Conservation (phyloP, 1,140 invertebrate species). For the Arctopsyche grandis region DNA sequence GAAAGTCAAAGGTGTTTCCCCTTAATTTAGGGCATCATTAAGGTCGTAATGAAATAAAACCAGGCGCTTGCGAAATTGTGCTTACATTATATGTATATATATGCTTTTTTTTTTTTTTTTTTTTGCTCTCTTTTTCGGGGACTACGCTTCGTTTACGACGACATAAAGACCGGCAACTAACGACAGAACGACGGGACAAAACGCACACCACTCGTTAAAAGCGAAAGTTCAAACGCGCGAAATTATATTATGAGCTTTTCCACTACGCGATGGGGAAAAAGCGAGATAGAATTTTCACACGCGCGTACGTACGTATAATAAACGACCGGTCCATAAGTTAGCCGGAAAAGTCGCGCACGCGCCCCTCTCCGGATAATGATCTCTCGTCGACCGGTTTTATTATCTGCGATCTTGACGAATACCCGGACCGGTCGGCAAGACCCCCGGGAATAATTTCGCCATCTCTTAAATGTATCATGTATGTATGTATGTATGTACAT, state of each 20-base stretch:
- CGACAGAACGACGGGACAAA: slow-evolving; percentile 19
- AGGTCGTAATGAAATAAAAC: slow-evolving; percentile 51
- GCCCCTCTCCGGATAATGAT: neutral
- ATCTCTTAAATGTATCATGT: neutral
- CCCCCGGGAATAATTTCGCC: slow-evolving; percentile 10
- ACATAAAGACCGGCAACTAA: slow-evolving; percentile 32
- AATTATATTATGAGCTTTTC: too few relatives aligned
- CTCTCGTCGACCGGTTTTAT: neutral
- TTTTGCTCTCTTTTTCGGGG: too few relatives aligned
- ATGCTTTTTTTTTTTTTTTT: too few relatives aligned
- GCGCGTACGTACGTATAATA: too few relatives aligned
- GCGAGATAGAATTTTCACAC: too few relatives aligned
- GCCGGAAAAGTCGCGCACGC: too few relatives aligned
- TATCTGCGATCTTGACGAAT: slow-evolving; percentile 20
- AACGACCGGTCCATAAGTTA: too few relatives aligned
- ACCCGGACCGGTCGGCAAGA: neutral
- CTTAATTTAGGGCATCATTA: slow-evolving; percentile 52
- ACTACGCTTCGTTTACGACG: slow-evolving; percentile 28
- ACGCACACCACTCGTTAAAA: slow-evolving; percentile 25
- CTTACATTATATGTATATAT: too few relatives aligned
- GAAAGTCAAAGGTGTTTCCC: slow-evolving; percentile 49
- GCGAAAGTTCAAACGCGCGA: slow-evolving; percentile 3
- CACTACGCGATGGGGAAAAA: too few relatives aligned
- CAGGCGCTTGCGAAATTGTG: slow-evolving; percentile 37
- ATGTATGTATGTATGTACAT: too few relatives aligned